Conservation (phyloP, 1,140 invertebrate species). For the Brachionus manjavacas region DNA sequence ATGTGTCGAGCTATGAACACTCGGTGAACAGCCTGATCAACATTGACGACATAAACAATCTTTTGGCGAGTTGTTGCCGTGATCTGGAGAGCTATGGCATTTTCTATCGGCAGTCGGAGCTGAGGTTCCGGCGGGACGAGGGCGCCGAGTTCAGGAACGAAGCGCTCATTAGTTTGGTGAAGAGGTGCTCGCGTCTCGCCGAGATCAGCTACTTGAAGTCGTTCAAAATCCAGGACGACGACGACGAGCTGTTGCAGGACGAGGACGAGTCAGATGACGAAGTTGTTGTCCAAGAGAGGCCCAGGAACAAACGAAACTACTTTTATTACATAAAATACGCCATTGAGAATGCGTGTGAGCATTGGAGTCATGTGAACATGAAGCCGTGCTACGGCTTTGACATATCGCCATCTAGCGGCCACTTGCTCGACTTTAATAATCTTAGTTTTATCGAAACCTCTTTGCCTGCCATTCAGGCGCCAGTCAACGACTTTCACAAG, state of each 20-base stretch:
- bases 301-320: not conserved
- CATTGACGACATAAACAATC: conserved; percentile 1
- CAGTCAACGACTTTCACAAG: conserved; percentile 28
- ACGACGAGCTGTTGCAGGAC: not conserved
- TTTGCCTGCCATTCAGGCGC: not conserved
- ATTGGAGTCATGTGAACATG: conserved; percentile 34
- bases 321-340: conserved; percentile 40
- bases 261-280: conserved; percentile 9
- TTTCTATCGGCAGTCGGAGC: conserved; percentile 13
- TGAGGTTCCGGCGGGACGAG: not conserved
- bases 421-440: conserved; percentile 22
- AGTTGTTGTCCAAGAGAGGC: not conserved
- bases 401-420: conserved; percentile 23
- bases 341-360: not conserved
- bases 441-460: conserved; percentile 29
- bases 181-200: not conserved
- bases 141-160: not conserved
- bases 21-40: not conserved
- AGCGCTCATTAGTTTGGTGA: not conserved
- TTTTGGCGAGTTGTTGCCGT: not conserved
- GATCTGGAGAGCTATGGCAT: not conserved
- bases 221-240: conserved; percentile 38
- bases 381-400: conserved; percentile 33
- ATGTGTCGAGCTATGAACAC: not conserved
- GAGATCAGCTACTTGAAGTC: conserved; percentile 41